Conservation (phyloP, 2,113 vertebrate species). For the Phoxinus phoxinus region DNA sequence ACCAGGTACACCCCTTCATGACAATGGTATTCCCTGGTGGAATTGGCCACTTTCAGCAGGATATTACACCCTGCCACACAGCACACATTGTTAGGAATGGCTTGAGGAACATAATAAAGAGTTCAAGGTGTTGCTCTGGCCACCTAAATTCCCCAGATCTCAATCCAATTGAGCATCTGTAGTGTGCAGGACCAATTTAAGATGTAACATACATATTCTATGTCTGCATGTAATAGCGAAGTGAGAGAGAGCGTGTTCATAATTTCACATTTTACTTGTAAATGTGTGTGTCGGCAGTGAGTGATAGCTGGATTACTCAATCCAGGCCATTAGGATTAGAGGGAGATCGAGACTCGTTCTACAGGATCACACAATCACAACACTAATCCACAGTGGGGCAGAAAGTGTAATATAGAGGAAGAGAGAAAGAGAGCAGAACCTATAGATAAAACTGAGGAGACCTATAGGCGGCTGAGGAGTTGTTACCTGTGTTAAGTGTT, state of each 20-base stretch:
- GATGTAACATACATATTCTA: too few relatives aligned
- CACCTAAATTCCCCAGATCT: too few relatives aligned
- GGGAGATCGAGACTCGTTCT: conserved; percentile 36
- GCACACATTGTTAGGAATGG: too few relatives aligned
- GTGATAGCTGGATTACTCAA: conserved; percentile 49
- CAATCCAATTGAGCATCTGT: too few relatives aligned
- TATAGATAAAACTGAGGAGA: neutral
- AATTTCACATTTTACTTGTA: conserved; percentile 6
- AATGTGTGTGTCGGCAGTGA: conserved; percentile 9
- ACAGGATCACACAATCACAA: conserved; percentile 36
- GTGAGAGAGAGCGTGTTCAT: neutral
- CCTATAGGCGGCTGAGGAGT: neutral
- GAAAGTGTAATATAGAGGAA: neutral
- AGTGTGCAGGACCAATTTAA: too few relatives aligned
- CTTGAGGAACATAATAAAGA: too few relatives aligned
- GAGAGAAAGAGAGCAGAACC: conserved; percentile 5
- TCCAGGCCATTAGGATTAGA: conserved; percentile 54
- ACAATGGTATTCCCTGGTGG: too few relatives aligned
- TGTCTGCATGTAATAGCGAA: neutral
- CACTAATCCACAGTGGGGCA: conserved; percentile 16
- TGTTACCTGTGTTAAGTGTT: conserved; percentile 75
- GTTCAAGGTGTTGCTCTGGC: too few relatives aligned
- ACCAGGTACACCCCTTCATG: too few relatives aligned
- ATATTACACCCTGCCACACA: too few relatives aligned
- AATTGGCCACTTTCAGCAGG: too few relatives aligned